These are phyloP conservation scores for Lottia scabra DNA, from an alignment of 2,888 invertebrate genomes.

Conservation along the genomic window DNA sequence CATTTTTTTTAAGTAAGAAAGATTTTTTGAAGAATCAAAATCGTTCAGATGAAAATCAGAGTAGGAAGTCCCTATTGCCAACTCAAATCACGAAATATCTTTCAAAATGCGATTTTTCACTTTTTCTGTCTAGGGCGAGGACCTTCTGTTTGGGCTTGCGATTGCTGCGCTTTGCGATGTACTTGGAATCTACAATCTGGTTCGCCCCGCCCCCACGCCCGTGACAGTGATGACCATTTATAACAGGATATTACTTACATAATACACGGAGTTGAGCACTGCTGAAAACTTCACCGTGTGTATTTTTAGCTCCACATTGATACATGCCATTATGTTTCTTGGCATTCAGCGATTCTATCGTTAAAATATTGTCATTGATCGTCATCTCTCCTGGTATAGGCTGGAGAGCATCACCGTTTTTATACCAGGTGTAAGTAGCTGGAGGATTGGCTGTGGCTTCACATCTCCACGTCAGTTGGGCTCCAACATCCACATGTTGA, in stretches of 20 bases:
- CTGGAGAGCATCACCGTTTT: slow-evolving; percentile 42
- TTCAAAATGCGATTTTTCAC: too few species aligned
- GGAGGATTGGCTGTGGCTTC: slow-evolving; percentile 55
- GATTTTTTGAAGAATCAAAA: too few species aligned
- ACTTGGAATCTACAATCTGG: too few species aligned
- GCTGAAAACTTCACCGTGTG: slow-evolving; percentile 85
- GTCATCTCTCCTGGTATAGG: slow-evolving; percentile 28
- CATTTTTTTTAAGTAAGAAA: too few species aligned
- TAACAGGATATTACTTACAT: slow-evolving; percentile 74
- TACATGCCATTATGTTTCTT: slow-evolving; percentile 89
- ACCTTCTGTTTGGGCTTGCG: too few species aligned
- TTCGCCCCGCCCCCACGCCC: too few species aligned
- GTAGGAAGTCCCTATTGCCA: too few species aligned
- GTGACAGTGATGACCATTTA: too few species aligned
- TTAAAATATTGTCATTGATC: slow-evolving; percentile 41
- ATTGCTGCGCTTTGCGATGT: too few species aligned
- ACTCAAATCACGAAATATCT: too few species aligned
- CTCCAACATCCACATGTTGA: slow-evolving; percentile 60
- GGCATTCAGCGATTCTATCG: slow-evolving; percentile 40
- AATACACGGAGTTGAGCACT: slow-evolving; percentile 90
- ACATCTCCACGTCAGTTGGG: slow-evolving; percentile 62
- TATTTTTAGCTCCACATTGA: slow-evolving; percentile 92
- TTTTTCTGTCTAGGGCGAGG: too few species aligned
- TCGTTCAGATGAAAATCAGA: too few species aligned
- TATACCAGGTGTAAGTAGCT: slow-evolving; percentile 54